Conservation (phyloP, 2,113 vertebrate genomes). For the Myrmecobius fasciatus region DNA sequence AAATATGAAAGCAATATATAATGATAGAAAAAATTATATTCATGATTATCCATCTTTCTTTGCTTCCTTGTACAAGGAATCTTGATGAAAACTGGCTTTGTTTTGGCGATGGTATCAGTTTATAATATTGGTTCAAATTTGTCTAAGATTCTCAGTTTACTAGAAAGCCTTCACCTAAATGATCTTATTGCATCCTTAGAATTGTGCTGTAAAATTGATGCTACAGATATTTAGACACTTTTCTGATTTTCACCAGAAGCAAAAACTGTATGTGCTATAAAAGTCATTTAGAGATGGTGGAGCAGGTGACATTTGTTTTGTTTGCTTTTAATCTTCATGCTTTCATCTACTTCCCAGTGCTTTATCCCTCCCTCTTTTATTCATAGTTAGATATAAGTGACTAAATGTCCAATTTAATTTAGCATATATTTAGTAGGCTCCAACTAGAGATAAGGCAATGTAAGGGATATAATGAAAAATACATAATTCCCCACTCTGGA, state of each 20-base stretch:
- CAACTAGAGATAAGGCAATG: not conserved
- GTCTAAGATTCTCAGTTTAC: not conserved
- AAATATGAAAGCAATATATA: too few species aligned
- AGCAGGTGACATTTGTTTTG: not conserved
- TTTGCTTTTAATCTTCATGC: not conserved
- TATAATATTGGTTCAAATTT: not conserved
- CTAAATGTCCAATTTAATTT: not conserved
- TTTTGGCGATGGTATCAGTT: not conserved
- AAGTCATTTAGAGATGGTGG: not conserved
- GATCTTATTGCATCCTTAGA: not conserved
- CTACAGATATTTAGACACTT: not conserved
- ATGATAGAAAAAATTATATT: too few species aligned
- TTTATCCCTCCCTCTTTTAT: not conserved
- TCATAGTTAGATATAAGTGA: not conserved
- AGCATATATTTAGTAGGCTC: not conserved
- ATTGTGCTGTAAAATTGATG: not conserved
- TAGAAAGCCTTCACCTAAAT: not conserved
- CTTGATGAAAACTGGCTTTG: not conserved
- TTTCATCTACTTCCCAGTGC: not conserved
- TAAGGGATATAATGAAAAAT: not conserved
- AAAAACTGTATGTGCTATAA: not conserved
- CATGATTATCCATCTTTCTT: too few species aligned
- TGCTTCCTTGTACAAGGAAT: too few species aligned
- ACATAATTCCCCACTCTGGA: not conserved
- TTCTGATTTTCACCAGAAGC: not conserved